Base-by-base conservation (phyloP, 2,797 vertebrate species). In the Acanthornis magna region DNA sequence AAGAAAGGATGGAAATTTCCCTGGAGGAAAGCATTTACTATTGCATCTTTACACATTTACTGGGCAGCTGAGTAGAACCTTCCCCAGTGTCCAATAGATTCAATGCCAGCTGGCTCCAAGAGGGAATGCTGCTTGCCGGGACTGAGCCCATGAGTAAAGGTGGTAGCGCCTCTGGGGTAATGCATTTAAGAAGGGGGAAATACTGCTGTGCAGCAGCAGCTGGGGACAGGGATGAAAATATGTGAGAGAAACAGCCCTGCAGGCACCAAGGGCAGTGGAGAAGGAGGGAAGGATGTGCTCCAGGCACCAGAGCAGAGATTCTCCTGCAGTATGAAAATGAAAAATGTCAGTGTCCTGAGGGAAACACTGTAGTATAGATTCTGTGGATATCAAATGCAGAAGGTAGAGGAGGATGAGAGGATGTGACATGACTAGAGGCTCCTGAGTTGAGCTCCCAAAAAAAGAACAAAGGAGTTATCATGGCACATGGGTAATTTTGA, bases 261-360 rank as follows among this genome's bases (percentile, higher is more conserved):
- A 85, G 70, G 47, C 26, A 42, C 16, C 13, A 23, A 58, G 21
- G 34, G 18, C 27, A n/a, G 8, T 23, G 23, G 60, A 63, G 51
- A 36, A 47, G 13, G 4, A 66, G 7, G 8, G 5, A 5, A 71
- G 38, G 18, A 85, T 0, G 0, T 15, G 25, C 5, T 88, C 5
- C 30, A 57, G 65, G 43, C 1, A 1, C 17, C 1, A 1, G 4
- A 45, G 32, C 16, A 43, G 43, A 76, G 30, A 43, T 42, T 47
- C 23, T 20, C 15, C 63, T 23, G 7, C 17, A 72, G 27, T 13
- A 23, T 68, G 20, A 88, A 78, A 55, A 71, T n/a, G 9, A 70
- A 66, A 38, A 38, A 13, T 38, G 38, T 38, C 11, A 36, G 36
- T 1, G 0, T 54, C 45, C 16, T 73, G 9, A 11, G 25, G 7